Evolutionary conservation across 2,113 vertebrate species (phyloP).

Genomic region (Vicugna pacos): DNA sequence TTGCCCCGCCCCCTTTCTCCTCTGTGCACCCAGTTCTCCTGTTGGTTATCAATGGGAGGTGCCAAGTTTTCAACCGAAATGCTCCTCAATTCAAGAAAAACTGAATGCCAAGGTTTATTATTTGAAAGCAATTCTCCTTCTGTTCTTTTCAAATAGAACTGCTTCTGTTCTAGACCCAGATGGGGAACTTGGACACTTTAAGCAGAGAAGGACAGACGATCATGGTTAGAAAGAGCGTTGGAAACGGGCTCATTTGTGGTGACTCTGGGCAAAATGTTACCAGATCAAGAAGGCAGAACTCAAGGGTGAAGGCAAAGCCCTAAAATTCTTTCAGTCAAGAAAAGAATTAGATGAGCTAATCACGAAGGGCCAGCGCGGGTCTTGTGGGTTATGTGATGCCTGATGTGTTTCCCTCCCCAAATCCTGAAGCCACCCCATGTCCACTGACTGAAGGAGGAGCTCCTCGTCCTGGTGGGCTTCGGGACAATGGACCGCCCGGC

Average conservation of each 20-base stretch:
- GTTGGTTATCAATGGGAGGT: background rate
- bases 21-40: background rate
- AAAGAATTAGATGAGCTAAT: background rate
- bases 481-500: background rate
- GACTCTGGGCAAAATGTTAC: too few species aligned
- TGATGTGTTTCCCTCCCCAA: background rate
- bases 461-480: background rate
- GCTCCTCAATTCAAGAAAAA: slow-evolving; percentile 17
- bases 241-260: background rate
- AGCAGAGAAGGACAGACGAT: background rate
- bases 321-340: background rate
- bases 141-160: slow-evolving; percentile 55
- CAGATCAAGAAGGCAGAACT: background rate
- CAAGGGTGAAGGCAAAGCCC: background rate
- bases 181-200: background rate
- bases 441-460: background rate
- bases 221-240: background rate
- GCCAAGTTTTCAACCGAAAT: slow-evolving; percentile 25
- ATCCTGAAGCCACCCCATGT: background rate
- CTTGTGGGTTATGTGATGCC: background rate
- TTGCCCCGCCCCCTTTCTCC: fast-evolving
- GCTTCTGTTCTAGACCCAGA: slow-evolving; percentile 42
- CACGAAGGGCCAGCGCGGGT: background rate
- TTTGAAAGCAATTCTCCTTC: slow-evolving; percentile 60
- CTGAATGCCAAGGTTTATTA: slow-evolving; percentile 47